These are phyloP conservation scores for Eristalis tenax DNA, from an alignment of 2,888 invertebrate species.

Conservation along the genomic window DNA sequence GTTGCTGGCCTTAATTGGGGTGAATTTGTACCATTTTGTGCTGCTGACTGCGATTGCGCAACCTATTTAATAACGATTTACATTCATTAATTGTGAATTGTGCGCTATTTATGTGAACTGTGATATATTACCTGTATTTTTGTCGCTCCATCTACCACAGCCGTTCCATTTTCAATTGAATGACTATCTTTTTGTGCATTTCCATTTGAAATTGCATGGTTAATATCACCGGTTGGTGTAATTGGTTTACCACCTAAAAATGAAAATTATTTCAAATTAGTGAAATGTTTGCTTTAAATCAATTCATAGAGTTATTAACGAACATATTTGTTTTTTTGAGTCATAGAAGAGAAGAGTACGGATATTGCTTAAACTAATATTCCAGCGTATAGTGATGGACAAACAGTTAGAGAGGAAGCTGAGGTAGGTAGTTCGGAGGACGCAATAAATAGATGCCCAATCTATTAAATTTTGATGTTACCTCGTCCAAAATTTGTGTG, in stretches of 20 bases:
- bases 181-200: constrained; percentile 75
- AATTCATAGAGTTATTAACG: neutral
- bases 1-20: constrained; percentile 76
- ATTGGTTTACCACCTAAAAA: constrained; percentile 81
- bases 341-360: neutral
- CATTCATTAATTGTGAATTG: constrained; percentile 15
- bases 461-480: neutral
- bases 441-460: neutral
- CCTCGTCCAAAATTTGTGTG: neutral
- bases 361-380: neutral
- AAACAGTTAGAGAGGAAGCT: neutral
- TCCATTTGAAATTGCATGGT: constrained; percentile 75
- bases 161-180: constrained; percentile 79
- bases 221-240: constrained; percentile 80
- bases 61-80: constrained; percentile 74
- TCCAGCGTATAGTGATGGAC: neutral
- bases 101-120: neutral
- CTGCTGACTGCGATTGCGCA: constrained; percentile 81
- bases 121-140: constrained; percentile 81
- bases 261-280: neutral
- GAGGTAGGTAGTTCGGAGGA: neutral
- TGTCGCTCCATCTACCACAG: constrained; percentile 80
- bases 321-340: neutral
- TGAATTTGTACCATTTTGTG: constrained; percentile 81
- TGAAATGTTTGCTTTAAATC: neutral